Base-by-base conservation (phyloP, 2,797 vertebrate species). In the Helostoma temminkii region DNA sequence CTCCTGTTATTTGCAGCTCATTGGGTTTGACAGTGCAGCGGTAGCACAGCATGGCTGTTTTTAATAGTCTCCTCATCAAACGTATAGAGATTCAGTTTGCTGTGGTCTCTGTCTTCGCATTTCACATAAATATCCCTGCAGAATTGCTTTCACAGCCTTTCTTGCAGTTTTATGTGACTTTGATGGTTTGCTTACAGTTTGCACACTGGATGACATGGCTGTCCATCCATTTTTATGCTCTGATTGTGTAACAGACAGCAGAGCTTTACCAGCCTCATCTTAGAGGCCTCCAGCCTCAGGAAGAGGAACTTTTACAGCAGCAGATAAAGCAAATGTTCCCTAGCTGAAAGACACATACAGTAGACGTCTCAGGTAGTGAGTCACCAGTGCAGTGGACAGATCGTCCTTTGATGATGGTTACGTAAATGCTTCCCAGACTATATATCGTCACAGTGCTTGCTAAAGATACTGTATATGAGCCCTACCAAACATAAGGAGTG, bases 11-110 rank as follows among this genome's bases (percentile, higher is more conserved):
- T 55, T 6, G 19, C 36, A 28, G n/a, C 70, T 81, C 66, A 65
- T 60, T 49, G 74, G 55, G 49, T 78, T 71, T 42, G 55, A 73
- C 41, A 43, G 24, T 36, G 54, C 68, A 39, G 43, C 32, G 1
- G 45, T 70, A 19, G 5, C 83, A 67, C 84, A 84, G 84, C 74
- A 41, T 58, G 81, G 43, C 11, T 18, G 25, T 30, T 82, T 88
- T 85, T 83, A 85, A 88, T 81, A 63, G 76, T 21, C 61, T 76
- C 52, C 37, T 55, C 61, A 76, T 77, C 79, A 80, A 74, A 82
- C 5, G 5, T 11, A 39, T 66, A 55, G 41, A 49, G 67, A 50
- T 68, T 37, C 64, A 1, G 56, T 45, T 58, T 46, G 36, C 50
- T 59, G 21, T 49, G 32, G n/a, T 48, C 42, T 7, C 50, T 2